Percentiles rank a stretch among this genome's conserved stretches.
Evolutionary conservation across 2,797 vertebrate genomes (phyloP).

Genomic region (Pangasius larnaudii): DNA sequence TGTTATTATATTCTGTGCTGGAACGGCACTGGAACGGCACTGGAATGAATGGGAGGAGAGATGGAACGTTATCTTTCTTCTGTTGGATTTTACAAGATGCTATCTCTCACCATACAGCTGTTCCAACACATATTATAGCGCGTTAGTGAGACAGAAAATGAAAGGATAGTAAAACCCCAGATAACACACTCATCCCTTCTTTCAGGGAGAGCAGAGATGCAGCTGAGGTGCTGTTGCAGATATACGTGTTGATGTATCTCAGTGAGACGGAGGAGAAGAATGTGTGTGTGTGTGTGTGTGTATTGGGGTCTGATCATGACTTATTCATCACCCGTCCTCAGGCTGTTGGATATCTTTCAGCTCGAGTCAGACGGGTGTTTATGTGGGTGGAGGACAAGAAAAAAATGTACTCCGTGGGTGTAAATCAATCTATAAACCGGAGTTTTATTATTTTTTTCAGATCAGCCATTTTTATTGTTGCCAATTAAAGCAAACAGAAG

Average conservation of each 20-base stretch:
- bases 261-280: neutral
- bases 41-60: neutral
- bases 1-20: neutral
- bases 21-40: neutral
- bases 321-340: slow-evolving; percentile 69
- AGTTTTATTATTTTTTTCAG: neutral
- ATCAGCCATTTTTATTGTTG: neutral
- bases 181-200: slow-evolving; percentile 6
- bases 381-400: slow-evolving; percentile 49
- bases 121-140: slow-evolving; percentile 11
- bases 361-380: slow-evolving; percentile 61
- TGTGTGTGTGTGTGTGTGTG: slow-evolving; percentile 29
- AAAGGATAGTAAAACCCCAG: neutral
- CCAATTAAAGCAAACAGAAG: neutral
- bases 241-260: neutral
- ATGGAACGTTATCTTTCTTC: neutral
- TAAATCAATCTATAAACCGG: slow-evolving; percentile 47
- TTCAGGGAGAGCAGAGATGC: neutral
- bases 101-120: slow-evolving; percentile 5
- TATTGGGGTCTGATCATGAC: slow-evolving; percentile 57
- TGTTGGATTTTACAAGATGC: neutral
- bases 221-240: neutral
- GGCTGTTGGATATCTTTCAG: slow-evolving; percentile 57
- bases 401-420: slow-evolving; percentile 37
- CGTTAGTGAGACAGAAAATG: neutral